These are phyloP conservation scores for Polydesmus complanatus DNA, from an alignment of 2,888 invertebrate genomes.

Conservation along the genomic window DNA sequence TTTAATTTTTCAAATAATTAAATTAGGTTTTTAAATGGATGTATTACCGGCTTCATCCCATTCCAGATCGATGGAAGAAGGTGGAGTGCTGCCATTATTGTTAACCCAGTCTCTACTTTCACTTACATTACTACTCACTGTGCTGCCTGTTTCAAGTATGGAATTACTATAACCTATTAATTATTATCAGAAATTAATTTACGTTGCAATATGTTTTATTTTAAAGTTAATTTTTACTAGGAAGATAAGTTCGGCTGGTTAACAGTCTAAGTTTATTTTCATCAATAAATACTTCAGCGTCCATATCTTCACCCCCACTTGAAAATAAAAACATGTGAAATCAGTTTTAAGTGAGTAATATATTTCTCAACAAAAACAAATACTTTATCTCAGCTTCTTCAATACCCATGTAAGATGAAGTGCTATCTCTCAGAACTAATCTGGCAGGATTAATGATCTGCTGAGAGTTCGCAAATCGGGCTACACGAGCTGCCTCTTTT, in stretches of 20 bases:
- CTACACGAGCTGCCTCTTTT: slow-evolving; percentile 20
- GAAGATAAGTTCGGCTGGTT: slow-evolving; percentile 12
- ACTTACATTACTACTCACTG: slow-evolving; percentile 6
- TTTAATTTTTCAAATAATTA: not conserved
- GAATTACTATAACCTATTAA: slow-evolving; percentile 11
- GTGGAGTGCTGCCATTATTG: slow-evolving; percentile 36
- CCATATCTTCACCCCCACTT: slow-evolving; percentile 3
- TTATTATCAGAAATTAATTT: not conserved
- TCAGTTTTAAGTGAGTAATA: no score
- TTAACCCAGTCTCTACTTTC: slow-evolving; percentile 8
- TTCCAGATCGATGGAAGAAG: slow-evolving; percentile 53
- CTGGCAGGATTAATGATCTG: slow-evolving; percentile 22
- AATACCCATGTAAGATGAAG: slow-evolving; percentile 3
- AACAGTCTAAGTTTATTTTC: slow-evolving; percentile 9
- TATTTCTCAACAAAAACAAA: not conserved
- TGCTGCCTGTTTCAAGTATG: slow-evolving; percentile 12
- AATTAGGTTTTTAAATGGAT: no score
- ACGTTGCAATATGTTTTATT: not conserved
- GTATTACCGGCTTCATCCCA: slow-evolving; percentile 48
- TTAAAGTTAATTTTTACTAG: slow-evolving; percentile 5
- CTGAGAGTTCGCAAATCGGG: slow-evolving; percentile 18
- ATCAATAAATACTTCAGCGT: slow-evolving; percentile 14
- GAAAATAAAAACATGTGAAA: not conserved
- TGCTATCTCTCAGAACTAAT: slow-evolving; percentile 18
- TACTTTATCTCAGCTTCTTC: slow-evolving; percentile 6